Percentiles rank a stretch among this genome's conserved stretches.
Conservation (phyloP, 53 echinoderm and acorn worm genomes). For the Actinopyga echinites region DNA sequence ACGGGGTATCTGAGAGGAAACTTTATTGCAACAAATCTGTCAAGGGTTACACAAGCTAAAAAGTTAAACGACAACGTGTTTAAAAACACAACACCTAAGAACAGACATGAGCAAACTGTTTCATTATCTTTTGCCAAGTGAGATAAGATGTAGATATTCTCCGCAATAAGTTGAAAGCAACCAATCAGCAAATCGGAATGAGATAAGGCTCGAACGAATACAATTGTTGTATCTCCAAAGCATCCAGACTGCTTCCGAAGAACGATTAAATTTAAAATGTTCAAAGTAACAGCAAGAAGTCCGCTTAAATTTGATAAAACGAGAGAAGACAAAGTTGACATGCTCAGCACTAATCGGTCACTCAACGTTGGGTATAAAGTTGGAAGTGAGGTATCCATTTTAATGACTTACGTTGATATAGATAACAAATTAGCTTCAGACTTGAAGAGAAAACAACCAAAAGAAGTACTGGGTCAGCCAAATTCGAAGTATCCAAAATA, state of each 20-base stretch:
- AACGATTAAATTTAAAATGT: neutral
- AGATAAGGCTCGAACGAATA: neutral
- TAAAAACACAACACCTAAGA: neutral
- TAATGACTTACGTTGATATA: no score
- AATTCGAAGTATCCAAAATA: no score
- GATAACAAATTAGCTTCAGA: no score
- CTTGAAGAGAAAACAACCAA: no score
- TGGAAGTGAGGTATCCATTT: no score
- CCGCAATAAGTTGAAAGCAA: neutral
- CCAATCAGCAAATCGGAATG: neutral
- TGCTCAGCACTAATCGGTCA: no score
- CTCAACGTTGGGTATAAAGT: no score
- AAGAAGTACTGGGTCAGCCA: no score
- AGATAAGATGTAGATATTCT: neutral
- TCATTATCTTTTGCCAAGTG: no score
- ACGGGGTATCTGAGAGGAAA: neutral
- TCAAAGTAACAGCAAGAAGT: neutral
- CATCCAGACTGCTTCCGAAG: neutral
- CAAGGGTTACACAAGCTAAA: neutral
- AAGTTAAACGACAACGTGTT: neutral
- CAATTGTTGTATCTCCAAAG: conserved; percentile 12
- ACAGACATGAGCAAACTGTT: neutral
- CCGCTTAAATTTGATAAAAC: neutral
- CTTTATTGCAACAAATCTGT: neutral
- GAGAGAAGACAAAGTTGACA: no score